Conservation (phyloP, 2,113 vertebrate genomes). For the Thymallus thymallus region DNA sequence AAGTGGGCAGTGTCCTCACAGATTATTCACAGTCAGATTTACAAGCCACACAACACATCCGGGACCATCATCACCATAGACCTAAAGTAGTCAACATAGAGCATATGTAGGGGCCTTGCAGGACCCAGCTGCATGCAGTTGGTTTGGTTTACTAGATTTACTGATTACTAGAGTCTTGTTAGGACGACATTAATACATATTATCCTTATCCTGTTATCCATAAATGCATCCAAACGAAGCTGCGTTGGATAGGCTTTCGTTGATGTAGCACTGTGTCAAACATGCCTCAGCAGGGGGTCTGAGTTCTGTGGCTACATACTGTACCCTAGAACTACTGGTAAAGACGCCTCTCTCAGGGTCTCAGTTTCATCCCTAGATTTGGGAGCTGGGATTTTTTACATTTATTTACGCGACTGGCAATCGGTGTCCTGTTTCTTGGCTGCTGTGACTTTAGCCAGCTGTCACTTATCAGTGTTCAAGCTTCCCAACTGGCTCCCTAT, state of each 20-base stretch:
- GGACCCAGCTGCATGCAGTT: too few species aligned
- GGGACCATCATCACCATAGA: slow-evolving; percentile 17
- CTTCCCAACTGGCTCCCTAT: too few species aligned
- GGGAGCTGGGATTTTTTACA: slow-evolving; percentile 40
- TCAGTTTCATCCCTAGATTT: slow-evolving; percentile 31
- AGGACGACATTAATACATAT: slow-evolving; percentile 56
- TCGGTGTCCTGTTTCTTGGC: slow-evolving; percentile 36
- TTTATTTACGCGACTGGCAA: slow-evolving; percentile 44
- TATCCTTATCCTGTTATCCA: slow-evolving; percentile 45
- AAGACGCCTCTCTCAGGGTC: slow-evolving; percentile 12
- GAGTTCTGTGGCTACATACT: neutral
- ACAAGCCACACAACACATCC: slow-evolving; percentile 16
- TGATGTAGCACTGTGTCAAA: slow-evolving; percentile 39
- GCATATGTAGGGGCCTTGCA: slow-evolving; percentile 5
- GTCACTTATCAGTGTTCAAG: slow-evolving; percentile 32
- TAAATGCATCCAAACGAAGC: slow-evolving; percentile 30
- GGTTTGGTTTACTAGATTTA: too few species aligned
- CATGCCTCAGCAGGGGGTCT: neutral
- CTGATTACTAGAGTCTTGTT: slow-evolving; percentile 27
- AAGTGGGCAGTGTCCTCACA: neutral
- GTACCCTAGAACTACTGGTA: neutral
- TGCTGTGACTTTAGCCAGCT: slow-evolving; percentile 36
- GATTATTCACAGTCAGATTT: neutral
- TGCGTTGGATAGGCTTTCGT: slow-evolving; percentile 23
- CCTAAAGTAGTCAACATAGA: neutral